phyloP scores from a whole-genome alignment of 1,140 invertebrate genomes.

The Bactericera cockerelli region DNA sequence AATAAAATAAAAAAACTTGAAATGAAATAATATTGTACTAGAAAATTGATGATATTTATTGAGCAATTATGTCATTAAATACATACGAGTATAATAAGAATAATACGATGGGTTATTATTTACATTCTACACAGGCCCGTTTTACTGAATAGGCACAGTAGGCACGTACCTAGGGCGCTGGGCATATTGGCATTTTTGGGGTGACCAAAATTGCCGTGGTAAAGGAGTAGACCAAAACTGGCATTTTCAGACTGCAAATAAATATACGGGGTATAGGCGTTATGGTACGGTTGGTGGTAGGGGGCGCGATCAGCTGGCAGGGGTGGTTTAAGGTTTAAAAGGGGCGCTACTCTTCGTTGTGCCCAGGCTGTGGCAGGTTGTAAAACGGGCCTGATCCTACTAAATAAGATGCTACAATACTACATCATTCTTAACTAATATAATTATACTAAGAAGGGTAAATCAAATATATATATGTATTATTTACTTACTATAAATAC shows the following conservation, averaged over 20 bases:
- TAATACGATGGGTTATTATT: background rate
- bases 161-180: too few relatives aligned
- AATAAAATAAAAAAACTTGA: too few relatives aligned
- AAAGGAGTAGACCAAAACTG: background rate
- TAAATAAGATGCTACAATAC: background rate
- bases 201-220: background rate
- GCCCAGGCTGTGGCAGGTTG: background rate
- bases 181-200: background rate
- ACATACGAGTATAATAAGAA: background rate
- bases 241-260: background rate
- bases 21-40: too few relatives aligned
- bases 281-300: background rate
- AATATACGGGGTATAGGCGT: background rate
- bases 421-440: background rate
- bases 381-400: background rate
- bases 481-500: too few relatives aligned
- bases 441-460: too few relatives aligned
- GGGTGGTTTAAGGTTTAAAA: background rate
- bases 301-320: background rate
- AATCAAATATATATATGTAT: too few relatives aligned
- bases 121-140: background rate
- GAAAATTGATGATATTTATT: too few relatives aligned
- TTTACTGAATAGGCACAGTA: background rate
- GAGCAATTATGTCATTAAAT: background rate
- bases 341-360: too few relatives aligned